Evolutionary conservation across 1,140 invertebrate species (phyloP).

Genomic region (Drosophila jambulina): DNA sequence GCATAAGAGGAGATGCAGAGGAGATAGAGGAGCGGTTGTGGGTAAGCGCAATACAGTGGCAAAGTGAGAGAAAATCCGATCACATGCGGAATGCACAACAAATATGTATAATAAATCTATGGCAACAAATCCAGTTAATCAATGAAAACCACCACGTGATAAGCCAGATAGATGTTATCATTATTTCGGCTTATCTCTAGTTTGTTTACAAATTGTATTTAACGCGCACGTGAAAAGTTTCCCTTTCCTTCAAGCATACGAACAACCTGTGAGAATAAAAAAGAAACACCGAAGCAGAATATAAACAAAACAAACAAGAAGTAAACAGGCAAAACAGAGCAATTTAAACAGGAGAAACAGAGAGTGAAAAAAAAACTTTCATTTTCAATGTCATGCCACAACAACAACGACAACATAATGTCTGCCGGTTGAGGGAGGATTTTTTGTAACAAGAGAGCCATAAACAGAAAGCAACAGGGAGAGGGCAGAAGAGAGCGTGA

Average conservation of each 20-base stretch:
- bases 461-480: constrained; percentile 25
- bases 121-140: neutral
- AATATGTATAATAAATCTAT: neutral
- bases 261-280: constrained; percentile 29
- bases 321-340: constrained; percentile 16
- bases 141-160: neutral
- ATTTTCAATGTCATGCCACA: constrained; percentile 68
- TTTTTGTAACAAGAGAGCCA: constrained; percentile 31
- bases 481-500: neutral
- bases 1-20: neutral
- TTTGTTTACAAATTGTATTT: neutral
- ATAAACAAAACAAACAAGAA: constrained; percentile 22
- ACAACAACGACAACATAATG: constrained; percentile 24
- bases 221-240: constrained; percentile 6
- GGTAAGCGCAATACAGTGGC: neutral
- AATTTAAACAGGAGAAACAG: constrained; percentile 35
- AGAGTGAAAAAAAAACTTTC: constrained; percentile 59
- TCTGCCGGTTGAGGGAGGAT: constrained; percentile 20
- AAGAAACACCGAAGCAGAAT: constrained; percentile 14
- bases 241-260: constrained; percentile 3
- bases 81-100: neutral
- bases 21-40: neutral
- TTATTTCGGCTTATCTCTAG: neutral
- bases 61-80: neutral
- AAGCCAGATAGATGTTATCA: neutral